These are phyloP conservation scores for Cheilosia vernalis DNA, from an alignment of 2,888 invertebrate genomes.

Conservation along the genomic window DNA sequence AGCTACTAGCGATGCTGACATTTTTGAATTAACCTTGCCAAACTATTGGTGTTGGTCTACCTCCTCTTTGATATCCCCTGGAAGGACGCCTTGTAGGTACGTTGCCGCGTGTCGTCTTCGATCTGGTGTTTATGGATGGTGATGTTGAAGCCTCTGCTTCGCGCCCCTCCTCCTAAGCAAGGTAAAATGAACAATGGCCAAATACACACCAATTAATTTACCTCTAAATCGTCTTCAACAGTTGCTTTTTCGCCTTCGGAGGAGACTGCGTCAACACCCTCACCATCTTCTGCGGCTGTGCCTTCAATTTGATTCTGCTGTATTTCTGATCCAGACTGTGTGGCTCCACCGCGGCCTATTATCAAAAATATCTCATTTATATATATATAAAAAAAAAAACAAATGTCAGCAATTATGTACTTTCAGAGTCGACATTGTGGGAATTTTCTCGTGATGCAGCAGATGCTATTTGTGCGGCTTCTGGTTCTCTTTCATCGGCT, in stretches of 20 bases:
- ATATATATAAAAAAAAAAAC: not conserved
- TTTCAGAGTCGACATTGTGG: slow-evolving; percentile 79
- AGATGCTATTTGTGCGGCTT: slow-evolving; percentile 47
- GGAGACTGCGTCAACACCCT: slow-evolving; percentile 84
- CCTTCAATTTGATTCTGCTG: slow-evolving; percentile 81
- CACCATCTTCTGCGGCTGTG: slow-evolving; percentile 80
- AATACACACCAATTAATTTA: slow-evolving; percentile 51
- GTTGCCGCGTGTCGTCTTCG: slow-evolving; percentile 80
- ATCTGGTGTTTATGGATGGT: slow-evolving; percentile 86
- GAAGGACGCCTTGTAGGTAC: slow-evolving; percentile 81
- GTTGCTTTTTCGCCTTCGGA: slow-evolving; percentile 87
- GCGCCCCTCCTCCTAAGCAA: slow-evolving; percentile 88
- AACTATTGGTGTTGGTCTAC: slow-evolving; percentile 86
- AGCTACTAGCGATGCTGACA: not conserved
- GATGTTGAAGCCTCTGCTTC: slow-evolving; percentile 91
- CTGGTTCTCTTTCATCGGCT: slow-evolving; percentile 54
- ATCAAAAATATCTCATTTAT: not conserved
- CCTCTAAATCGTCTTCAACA: slow-evolving; percentile 81
- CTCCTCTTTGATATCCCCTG: slow-evolving; percentile 81
- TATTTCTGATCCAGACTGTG: slow-evolving; percentile 83
- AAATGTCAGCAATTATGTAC: slow-evolving; percentile 72
- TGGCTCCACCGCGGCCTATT: slow-evolving; percentile 83
- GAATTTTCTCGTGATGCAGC: slow-evolving; percentile 78
- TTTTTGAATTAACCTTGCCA: slow-evolving; percentile 83
- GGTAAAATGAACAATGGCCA: not conserved